These are phyloP conservation scores for Yponomeuta malinellus DNA, from an alignment of 2,888 invertebrate genomes.

Conservation along the genomic window DNA sequence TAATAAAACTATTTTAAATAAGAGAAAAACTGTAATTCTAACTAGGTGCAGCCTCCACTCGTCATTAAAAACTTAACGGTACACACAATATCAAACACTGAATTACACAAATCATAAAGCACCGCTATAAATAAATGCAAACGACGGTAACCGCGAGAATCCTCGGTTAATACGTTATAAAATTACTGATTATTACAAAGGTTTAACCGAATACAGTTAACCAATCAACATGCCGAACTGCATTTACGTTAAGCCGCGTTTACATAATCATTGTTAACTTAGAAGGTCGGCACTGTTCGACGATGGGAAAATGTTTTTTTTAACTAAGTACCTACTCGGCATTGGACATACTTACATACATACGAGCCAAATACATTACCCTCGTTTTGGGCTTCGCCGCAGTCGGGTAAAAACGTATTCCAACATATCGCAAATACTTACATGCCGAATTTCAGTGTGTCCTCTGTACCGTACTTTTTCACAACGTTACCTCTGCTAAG, in stretches of 20 bases:
- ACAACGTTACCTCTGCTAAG: background rate
- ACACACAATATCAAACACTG: background rate
- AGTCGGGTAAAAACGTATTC: too few relatives aligned
- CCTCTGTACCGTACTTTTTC: too few relatives aligned
- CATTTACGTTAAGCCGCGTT: constrained; percentile 22
- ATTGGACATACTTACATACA: too few relatives aligned
- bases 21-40: too few relatives aligned
- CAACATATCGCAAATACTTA: too few relatives aligned
- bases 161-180: background rate
- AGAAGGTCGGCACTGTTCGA: background rate
- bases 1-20: too few relatives aligned
- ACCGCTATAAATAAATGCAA: background rate
- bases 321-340: too few relatives aligned
- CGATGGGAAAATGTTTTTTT: too few relatives aligned
- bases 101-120: background rate
- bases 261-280: background rate
- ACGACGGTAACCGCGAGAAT: background rate
- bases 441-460: too few relatives aligned
- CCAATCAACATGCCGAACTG: constrained; percentile 24
- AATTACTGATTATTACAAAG: constrained; percentile 14
- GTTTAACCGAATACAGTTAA: constrained; percentile 27
- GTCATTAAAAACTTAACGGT: background rate
- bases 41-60: too few relatives aligned
- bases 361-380: too few relatives aligned
- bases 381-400: too few relatives aligned